Evolutionary conservation across 2,888 invertebrate species (phyloP), one percentile per base, ranked within the genome.

Genomic region (Cylloceria caligata): DNA sequence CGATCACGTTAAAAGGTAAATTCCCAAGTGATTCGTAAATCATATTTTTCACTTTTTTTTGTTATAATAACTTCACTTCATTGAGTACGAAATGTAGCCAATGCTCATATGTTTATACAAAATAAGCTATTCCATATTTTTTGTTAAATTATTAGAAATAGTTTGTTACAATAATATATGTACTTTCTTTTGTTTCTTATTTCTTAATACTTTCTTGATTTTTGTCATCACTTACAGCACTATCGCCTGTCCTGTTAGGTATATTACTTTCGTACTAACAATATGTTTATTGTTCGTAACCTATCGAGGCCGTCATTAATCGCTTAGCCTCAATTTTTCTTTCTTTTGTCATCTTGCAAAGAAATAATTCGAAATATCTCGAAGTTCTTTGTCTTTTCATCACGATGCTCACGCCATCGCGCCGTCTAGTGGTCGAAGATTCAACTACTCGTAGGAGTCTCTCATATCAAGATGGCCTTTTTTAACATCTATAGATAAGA

Each of bases 171-270:
- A 6, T 39, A 52, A 67, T 82, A 78, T 75, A 82, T 78, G 79
- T 84, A 82, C 82, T 86, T 83, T 83, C 82, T 49, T 77, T 73
- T 21, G 60, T 80, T 84, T 67, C 77, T 79, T 78, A 73, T 47
- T 72, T 80, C 39, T 74, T 52, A 80, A 74, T 83, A 84, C 80
- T 84, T 84, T 84, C 80, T 34, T 45, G 62, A 78, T 77, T 39
- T 39, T 71, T 73, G 30, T 45, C 21, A 72, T 69, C 72, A 73
- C 81, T 80, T 76, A 73, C 83, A 80, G 84, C 84, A 81, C 81
- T 84, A 81, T 81, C 69, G 79, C 71, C 84, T 81, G 85, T 67
- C 74, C 81, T 83, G 72, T 83, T 81, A 83, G 78, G 83, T 75
- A 80, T 83, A 83, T 83, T 72, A 73, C 71, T 67, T 45, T 57